Conservation (phyloP, 2,797 vertebrate genomes). For the Cyprinella venusta region DNA sequence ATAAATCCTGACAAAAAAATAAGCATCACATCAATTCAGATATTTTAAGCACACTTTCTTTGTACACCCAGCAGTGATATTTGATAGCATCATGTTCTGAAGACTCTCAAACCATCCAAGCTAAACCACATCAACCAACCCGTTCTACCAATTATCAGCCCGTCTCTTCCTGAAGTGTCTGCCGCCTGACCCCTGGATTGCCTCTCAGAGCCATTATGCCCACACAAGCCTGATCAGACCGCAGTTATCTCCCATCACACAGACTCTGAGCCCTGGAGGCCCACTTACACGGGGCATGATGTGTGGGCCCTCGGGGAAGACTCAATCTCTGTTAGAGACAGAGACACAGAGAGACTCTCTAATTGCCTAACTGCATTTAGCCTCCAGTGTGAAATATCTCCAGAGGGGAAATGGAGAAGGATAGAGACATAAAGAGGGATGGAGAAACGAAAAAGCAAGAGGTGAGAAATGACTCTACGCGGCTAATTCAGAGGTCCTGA, state of each 20-base stretch:
- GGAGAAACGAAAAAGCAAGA: slow-evolving; percentile 14
- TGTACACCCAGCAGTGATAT: background rate
- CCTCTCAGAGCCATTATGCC: slow-evolving; percentile 28
- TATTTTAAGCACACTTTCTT: slow-evolving; percentile 1
- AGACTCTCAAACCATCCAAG: background rate
- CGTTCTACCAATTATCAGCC: slow-evolving; percentile 38
- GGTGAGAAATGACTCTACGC: slow-evolving; percentile 61
- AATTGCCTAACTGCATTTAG: slow-evolving; percentile 71
- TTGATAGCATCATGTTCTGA: background rate
- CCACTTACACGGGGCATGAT: slow-evolving; percentile 53
- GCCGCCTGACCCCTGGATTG: slow-evolving; percentile 23
- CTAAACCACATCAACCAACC: background rate
- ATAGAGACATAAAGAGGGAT: slow-evolving; percentile 32
- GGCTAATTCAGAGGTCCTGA: slow-evolving; percentile 72
- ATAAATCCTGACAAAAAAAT: background rate
- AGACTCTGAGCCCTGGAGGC: slow-evolving; percentile 22
- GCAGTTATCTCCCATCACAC: slow-evolving; percentile 15
- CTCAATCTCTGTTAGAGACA: slow-evolving; percentile 55
- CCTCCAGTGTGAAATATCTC: slow-evolving; percentile 52
- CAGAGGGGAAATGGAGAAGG: slow-evolving; percentile 17
- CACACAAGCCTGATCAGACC: slow-evolving; percentile 18
- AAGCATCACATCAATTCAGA: background rate
- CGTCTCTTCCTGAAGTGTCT: background rate
- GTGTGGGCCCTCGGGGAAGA: slow-evolving; percentile 46
- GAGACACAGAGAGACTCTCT: slow-evolving; percentile 49